Conservation (phyloP, 2,888 invertebrate genomes). For the Eueremaeus valkanovi region DNA sequence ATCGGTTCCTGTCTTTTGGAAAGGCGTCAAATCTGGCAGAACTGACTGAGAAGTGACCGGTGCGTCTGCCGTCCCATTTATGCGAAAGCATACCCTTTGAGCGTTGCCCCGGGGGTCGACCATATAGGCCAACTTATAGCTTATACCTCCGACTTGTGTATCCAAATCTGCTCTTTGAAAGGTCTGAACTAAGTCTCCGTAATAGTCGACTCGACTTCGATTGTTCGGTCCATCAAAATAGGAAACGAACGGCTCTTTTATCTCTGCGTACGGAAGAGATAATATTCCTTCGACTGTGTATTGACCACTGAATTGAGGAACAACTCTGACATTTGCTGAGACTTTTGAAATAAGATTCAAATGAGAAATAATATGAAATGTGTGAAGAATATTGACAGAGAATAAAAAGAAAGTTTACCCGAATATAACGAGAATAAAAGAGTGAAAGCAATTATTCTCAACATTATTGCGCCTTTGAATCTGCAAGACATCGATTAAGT, state of each 20-base stretch:
- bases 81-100: slow-evolving; percentile 46
- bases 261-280: slow-evolving; percentile 87
- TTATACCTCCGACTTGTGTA: slow-evolving; percentile 59
- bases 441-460: no score
- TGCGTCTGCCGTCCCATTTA: slow-evolving; percentile 42
- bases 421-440: no score
- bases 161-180: slow-evolving; percentile 67
- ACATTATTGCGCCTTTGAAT: no score
- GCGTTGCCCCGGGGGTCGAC: slow-evolving; percentile 40
- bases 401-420: no score
- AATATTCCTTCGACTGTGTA: slow-evolving; percentile 53
- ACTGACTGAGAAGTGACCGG: slow-evolving; percentile 68
- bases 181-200: slow-evolving; percentile 83
- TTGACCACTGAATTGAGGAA: slow-evolving; percentile 40
- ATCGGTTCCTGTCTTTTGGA: slow-evolving; percentile 41
- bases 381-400: no score
- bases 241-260: slow-evolving; percentile 82
- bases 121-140: slow-evolving; percentile 69
- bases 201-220: slow-evolving; percentile 86
- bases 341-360: no score
- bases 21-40: slow-evolving; percentile 73
- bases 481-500: no score
- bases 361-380: no score
- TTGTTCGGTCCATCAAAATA: slow-evolving; percentile 73
- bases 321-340: no score